These are phyloP conservation scores for Chymomyza costata DNA, from an alignment of 1,140 invertebrate species.

Conservation along the genomic window DNA sequence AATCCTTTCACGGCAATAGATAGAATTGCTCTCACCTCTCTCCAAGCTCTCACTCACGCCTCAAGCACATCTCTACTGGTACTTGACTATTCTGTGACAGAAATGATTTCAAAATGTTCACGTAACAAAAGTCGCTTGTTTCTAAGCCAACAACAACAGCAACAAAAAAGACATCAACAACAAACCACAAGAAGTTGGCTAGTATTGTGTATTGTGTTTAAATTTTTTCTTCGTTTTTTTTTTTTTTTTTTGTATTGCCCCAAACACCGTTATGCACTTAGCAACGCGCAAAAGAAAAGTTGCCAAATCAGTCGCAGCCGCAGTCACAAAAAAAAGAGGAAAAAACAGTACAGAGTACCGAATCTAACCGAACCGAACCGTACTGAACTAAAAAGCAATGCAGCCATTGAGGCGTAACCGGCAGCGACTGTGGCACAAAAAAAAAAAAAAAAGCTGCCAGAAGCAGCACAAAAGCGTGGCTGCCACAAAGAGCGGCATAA, in stretches of 20 bases:
- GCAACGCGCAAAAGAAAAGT: slow-evolving; percentile 41
- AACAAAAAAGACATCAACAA: too few species aligned
- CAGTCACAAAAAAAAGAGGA: not conserved
- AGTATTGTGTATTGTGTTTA: slow-evolving; percentile 54
- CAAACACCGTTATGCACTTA: slow-evolving; percentile 66
- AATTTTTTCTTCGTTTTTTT: slow-evolving; percentile 11
- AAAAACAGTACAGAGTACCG: slow-evolving; percentile 2
- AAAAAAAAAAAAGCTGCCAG: too few species aligned
- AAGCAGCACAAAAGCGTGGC: slow-evolving; percentile 46
- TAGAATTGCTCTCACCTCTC: too few species aligned
- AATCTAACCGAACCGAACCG: too few species aligned
- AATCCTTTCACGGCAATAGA: too few species aligned
- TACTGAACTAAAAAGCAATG: slow-evolving; percentile 35
- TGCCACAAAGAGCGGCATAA: not conserved
- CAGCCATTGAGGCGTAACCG: slow-evolving; percentile 1
- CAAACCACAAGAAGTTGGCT: slow-evolving; percentile 63
- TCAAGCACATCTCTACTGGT: too few species aligned
- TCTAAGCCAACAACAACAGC: slow-evolving; percentile 1
- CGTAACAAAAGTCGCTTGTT: slow-evolving; percentile 45
- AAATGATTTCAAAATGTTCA: slow-evolving; percentile 28
- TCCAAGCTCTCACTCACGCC: too few species aligned
- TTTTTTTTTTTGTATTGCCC: slow-evolving; percentile 1
- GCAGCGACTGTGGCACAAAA: too few species aligned
- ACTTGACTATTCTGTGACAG: not conserved
- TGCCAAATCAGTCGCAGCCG: slow-evolving; percentile 60